Evolutionary conservation across 2,888 invertebrate genomes (phyloP), one percentile per base, ranked within the genome.

Genomic region (Drosophila nigritarsus): DNA sequence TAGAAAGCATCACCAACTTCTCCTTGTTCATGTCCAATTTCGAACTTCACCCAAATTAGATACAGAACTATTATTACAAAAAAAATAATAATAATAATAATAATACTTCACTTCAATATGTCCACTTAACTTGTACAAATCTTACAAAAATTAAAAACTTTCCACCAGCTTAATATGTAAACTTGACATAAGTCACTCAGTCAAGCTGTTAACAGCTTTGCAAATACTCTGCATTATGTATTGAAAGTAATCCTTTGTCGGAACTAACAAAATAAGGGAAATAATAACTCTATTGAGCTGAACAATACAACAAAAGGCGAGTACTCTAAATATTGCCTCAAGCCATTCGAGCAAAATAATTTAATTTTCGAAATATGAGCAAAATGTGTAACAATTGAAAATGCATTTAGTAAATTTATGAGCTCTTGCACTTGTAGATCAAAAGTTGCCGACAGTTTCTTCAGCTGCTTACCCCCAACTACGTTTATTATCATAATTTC

Each of bases 251-350:
- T 48, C 36, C 50, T 20, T 42, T 40, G 36, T 24, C 4, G 4
- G 51, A 34, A 32, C 55, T 30, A 53, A 51, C 62, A 60, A 53
- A 64, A 61, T 64, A 61, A 75, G 38, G 40, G 51, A 24, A 60
- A 60, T 67, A 74, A 78, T 74, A 74, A 78, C n/a, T 74, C 67
- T 40, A 62, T 75, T 74, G n/a, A 67, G 50, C 42, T 58, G 42
- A 61, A 58, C 54, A 63, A 48, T 56, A 40, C 34, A 72, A 72
- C 73, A 72, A 74, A 45, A 48, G n/a, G 49, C 34, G 45, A 60
- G 45, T 64, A 64, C 36, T 72, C 48, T 18, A 59, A 45, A 49
- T 48, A 11, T n/a, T 4, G 40, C 27, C 53, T 3, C 50, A 18
- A 56, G 70, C 45, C 18, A 40, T 3, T 20, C 15, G 32, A 48